Base-by-base conservation (phyloP, 2,797 vertebrate genomes). In the Leuciscus waleckii region DNA sequence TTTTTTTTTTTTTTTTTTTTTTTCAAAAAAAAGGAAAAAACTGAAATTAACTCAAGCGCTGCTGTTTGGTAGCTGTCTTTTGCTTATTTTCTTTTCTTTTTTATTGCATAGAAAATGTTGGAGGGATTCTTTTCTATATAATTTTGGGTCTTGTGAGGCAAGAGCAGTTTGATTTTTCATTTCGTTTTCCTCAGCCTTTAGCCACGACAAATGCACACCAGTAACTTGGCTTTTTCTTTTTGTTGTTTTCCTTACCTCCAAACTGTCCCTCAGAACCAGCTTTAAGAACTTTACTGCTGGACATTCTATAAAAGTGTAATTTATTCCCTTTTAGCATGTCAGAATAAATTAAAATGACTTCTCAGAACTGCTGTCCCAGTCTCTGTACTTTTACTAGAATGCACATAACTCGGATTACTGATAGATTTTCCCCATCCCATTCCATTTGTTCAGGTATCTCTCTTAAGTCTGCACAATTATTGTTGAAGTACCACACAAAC, bases 311-410 rank as follows among this genome's bases (percentile, higher is more conserved):
- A 93, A 93, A 94, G 93, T 96, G 94, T 96, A 96, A 97, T 94
- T 96, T 96, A 96, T 96, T 97, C 94, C 94, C 94, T 96, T 96
- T 95, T 95, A 95, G 95, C 95, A 96, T 96, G 95, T 96, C 94
- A 94, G 94, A 95, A 96, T 92, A 93, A 93, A 93, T 91, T 87
- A 88, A 89, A 89, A 92, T 91, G 76, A 90, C 90, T 91, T 93
- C 91, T 92, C 89, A 92, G 90, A 91, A 90, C 88, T 80, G 68
- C 81, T 90, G 90, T 89, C 87, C 90, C 89, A 87, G 90, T 91
- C 88, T 92, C 86, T 81, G 70, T 92, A 92, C 90, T 91, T 92
- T 87, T 69, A 90, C 87, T 63, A 86, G 35, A 81, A 49, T 21
- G 63, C 58, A 56, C 14, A 86, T 7, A 73, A 81, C 37, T 70